These are phyloP conservation scores for Latheticus oryzae DNA, from an alignment of 2,888 invertebrate species.

Conservation along the genomic window DNA sequence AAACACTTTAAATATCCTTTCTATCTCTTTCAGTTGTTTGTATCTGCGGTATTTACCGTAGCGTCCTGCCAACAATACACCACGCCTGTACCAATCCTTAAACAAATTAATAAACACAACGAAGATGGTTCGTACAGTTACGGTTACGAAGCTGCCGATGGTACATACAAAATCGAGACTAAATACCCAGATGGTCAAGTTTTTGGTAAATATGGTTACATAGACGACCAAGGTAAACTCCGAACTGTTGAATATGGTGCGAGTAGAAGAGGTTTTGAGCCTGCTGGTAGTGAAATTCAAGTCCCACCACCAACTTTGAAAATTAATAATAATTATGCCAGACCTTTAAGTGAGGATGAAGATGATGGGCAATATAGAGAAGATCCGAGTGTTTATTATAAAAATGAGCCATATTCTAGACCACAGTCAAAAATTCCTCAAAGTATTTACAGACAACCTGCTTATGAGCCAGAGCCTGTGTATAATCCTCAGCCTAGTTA, in stretches of 20 bases:
- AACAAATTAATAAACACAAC: slow-evolving; percentile 87
- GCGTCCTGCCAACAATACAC: slow-evolving; percentile 69
- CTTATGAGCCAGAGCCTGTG: slow-evolving; percentile 56
- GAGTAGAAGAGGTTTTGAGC: slow-evolving; percentile 83
- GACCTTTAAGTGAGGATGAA: slow-evolving; percentile 72
- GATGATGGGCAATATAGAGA: slow-evolving; percentile 90
- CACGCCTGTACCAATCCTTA: slow-evolving; percentile 83
- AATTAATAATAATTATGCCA: slow-evolving; percentile 62
- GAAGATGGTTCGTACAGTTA: slow-evolving; percentile 91
- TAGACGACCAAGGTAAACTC: slow-evolving; percentile 80
- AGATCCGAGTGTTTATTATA: slow-evolving; percentile 83
- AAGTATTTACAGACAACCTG: slow-evolving; percentile 49
- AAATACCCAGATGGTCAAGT: slow-evolving; percentile 87
- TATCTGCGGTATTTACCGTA: slow-evolving; percentile 56
- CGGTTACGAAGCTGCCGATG: slow-evolving; percentile 89
- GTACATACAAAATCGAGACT: slow-evolving; percentile 88
- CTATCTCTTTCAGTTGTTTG: slow-evolving; percentile 59
- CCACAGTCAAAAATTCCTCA: slow-evolving; percentile 45
- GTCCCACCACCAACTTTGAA: slow-evolving; percentile 83
- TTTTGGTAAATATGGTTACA: slow-evolving; percentile 90
- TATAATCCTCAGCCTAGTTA: slow-evolving; percentile 15
- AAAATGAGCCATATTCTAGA: slow-evolving; percentile 67
- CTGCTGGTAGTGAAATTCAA: slow-evolving; percentile 80
- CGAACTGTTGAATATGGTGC: slow-evolving; percentile 90
- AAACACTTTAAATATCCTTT: neutral